A percentile compares a stretch with the other conserved stretches of the same genome.
Evolutionary conservation across 2,113 vertebrate genomes (phyloP).

Genomic region (Vireo altiloquus): DNA sequence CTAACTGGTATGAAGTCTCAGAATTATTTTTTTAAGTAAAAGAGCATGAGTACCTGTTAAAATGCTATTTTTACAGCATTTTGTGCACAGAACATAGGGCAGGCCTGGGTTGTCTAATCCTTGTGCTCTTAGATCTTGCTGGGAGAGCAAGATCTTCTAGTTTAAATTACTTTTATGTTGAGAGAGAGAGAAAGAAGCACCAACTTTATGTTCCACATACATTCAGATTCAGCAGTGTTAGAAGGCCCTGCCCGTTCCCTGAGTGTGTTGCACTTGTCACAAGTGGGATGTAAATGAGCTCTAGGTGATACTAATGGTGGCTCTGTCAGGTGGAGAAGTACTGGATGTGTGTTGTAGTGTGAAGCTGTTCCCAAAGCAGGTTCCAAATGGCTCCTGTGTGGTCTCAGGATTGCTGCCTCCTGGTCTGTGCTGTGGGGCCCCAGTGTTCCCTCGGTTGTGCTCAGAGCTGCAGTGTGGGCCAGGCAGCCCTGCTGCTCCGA

Average conservation of each 20-base stretch:
- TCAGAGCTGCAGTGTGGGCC: neutral
- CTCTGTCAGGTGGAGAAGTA: neutral
- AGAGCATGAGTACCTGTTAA: neutral
- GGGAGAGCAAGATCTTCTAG: neutral
- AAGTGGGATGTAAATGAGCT: neutral
- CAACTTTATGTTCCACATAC: neutral
- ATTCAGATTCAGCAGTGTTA: neutral
- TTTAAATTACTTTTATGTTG: neutral
- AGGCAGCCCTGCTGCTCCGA: neutral
- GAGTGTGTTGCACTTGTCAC: neutral
- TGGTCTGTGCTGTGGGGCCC: neutral
- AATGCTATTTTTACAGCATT: neutral
- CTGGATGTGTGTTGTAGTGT: neutral
- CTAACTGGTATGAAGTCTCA: slow-evolving; percentile 81
- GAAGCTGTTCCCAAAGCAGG: neutral
- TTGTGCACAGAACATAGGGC: neutral
- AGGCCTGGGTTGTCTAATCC: neutral
- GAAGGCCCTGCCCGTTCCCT: neutral
- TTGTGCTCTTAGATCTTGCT: neutral
- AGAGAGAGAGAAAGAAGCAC: neutral
- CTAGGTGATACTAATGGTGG: neutral
- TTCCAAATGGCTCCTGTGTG: neutral
- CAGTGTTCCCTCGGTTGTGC: neutral
- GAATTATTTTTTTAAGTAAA: neutral
- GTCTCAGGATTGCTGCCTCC: neutral